These are phyloP conservation scores for Plodia interpunctella DNA, from an alignment of 1,140 invertebrate genomes.

Conservation along the genomic window DNA sequence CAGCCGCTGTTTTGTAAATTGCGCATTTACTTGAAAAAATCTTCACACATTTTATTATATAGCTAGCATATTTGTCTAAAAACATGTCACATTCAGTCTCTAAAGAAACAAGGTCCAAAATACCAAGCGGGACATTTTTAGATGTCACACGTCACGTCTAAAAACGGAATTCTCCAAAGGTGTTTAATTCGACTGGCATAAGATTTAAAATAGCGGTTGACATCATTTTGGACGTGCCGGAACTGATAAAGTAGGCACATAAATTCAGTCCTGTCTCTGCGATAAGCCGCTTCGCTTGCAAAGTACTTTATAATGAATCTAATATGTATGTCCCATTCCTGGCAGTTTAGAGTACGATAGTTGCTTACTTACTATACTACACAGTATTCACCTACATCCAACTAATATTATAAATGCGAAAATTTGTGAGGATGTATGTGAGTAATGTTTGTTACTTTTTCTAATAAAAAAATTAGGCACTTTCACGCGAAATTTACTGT, in stretches of 20 bases:
- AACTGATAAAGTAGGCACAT: slow-evolving; percentile 11
- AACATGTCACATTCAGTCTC: no score
- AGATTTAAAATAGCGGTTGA: background rate
- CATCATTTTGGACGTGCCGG: background rate
- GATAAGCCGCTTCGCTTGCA: slow-evolving; percentile 9
- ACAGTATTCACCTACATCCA: no score
- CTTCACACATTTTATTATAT: no score
- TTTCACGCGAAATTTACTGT: no score
- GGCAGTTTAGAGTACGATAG: background rate
- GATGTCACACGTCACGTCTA: background rate
- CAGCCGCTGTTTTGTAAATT: no score
- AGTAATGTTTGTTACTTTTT: no score
- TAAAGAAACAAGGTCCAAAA: background rate
- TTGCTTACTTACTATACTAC: no score
- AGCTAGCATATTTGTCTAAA: no score
- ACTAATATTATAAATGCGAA: no score
- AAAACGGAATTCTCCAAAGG: background rate
- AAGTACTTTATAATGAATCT: slow-evolving; percentile 7
- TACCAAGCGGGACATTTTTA: background rate
- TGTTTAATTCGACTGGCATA: background rate
- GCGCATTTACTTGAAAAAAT: no score
- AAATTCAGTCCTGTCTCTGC: slow-evolving; percentile 4
- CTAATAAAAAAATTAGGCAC: no score
- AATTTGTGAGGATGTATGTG: no score
- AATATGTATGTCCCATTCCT: background rate